Base-by-base conservation (phyloP, 2,797 vertebrate species). In the Chelmon rostratus region DNA sequence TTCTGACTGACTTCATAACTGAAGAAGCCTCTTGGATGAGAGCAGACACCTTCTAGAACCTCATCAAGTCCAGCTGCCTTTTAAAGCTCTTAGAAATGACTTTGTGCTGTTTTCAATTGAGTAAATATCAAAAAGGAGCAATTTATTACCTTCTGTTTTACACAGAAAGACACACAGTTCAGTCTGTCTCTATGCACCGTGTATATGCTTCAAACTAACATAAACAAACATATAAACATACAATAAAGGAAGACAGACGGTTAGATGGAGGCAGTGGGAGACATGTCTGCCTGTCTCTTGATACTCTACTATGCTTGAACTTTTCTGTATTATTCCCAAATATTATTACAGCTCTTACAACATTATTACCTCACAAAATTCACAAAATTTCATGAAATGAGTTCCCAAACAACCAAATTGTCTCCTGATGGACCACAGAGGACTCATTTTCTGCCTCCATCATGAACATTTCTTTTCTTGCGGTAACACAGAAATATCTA, bases 331-430 rank as follows among this genome's bases (percentile, higher is more conserved):
- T 35, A 21, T 21, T 58, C 5, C 8, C 31, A 58, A 37, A 54
- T 31, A 54, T 35, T 35, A 25, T 33, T 33, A 21, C 8, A 21
- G 16, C 10, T 61, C 38, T 59, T 16, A 35, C 19, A 8, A 18
- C 21, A 47, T 63, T 46, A 71, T 31, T 21, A 35, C n/a, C 44
- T 47, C 38, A 9, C 21, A n/a, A 61, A 56, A 10, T 2, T 62
- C 19, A 68, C 10, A 21, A 44, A n/a, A 68, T 42, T 18, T 72
- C 70, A 50, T 10, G 12, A 49, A 50, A 78, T 58, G 15, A 28
- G 31, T 42, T 68, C 73, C 31, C 21, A 21, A 73, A 69, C 38
- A 66, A 28, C n/a, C 42, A 75, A 33, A 71, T 71, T 56, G 56
- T 56, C 52, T 47, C 15, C 33, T 50, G 16, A 52, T 53, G 19